phyloP scores from a whole-genome alignment of 2,113 vertebrate genomes.

The Suricata suricatta region DNA sequence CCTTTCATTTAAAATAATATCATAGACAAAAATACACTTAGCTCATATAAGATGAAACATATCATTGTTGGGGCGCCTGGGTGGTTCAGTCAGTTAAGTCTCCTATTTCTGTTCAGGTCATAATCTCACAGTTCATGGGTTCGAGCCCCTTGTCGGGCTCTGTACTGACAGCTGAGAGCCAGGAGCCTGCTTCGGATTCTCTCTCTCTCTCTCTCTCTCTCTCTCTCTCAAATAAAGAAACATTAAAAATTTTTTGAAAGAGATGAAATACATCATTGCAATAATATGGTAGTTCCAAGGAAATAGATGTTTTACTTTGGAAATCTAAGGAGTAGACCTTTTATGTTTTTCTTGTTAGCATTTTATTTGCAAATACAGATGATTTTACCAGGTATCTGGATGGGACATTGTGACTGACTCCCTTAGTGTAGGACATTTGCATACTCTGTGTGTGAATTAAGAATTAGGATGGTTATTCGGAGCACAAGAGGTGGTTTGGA shows the following conservation, averaged over 20 bases:
- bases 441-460: fast-evolving
- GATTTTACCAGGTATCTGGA: not conserved
- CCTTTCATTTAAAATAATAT: not conserved
- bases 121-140: no score
- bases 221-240: no score
- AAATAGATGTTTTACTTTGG: not conserved
- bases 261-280: not conserved
- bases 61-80: not conserved
- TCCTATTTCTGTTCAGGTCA: no score
- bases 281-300: not conserved
- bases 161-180: no score
- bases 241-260: no score
- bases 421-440: fast-evolving
- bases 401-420: not conserved
- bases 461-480: not conserved
- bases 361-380: not conserved
- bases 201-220: no score
- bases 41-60: not conserved
- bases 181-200: no score
- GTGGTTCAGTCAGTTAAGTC: no score
- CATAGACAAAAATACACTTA: not conserved
- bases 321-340: not conserved
- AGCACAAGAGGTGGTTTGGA: not conserved
- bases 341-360: not conserved
- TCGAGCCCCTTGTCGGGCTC: no score